Evolutionary conservation across 2,888 invertebrate species (phyloP).

Genomic region (Nymphalis polychloros): DNA sequence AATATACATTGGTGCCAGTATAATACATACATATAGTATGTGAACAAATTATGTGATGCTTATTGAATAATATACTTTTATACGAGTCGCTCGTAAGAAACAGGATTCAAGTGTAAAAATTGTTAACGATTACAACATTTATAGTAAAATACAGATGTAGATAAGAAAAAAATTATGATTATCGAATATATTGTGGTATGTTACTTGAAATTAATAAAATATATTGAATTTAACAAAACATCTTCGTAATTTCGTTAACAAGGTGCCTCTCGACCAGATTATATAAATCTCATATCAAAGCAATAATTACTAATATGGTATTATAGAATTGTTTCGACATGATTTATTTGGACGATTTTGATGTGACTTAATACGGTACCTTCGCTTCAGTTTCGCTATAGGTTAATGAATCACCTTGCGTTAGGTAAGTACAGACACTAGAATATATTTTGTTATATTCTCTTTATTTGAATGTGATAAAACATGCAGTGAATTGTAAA

Average conservation of each 20-base stretch:
- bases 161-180: conserved; percentile 19
- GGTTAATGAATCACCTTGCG: conserved; percentile 13
- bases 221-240: background rate
- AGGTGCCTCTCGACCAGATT: conserved; percentile 16
- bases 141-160: conserved; percentile 9
- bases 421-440: conserved; percentile 47
- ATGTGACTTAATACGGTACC: conserved; percentile 17
- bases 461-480: conserved; percentile 74
- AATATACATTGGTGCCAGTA: background rate
- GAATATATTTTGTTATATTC: conserved; percentile 71
- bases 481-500: conserved; percentile 70
- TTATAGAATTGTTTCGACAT: conserved; percentile 21
- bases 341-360: conserved; percentile 9
- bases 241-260: conserved; percentile 7
- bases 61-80: background rate
- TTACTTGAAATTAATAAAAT: background rate
- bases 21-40: conserved; percentile 1
- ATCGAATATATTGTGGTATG: conserved; percentile 18
- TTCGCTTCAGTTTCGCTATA: conserved; percentile 9
- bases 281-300: conserved; percentile 30
- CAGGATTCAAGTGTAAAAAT: conserved; percentile 8
- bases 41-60: background rate
- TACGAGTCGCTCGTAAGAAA: background rate
- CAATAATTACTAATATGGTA: conserved; percentile 29
- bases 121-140: conserved; percentile 1